These are phyloP conservation scores for Andrena bucephala DNA, from an alignment of 2,888 invertebrate genomes.

Conservation along the genomic window DNA sequence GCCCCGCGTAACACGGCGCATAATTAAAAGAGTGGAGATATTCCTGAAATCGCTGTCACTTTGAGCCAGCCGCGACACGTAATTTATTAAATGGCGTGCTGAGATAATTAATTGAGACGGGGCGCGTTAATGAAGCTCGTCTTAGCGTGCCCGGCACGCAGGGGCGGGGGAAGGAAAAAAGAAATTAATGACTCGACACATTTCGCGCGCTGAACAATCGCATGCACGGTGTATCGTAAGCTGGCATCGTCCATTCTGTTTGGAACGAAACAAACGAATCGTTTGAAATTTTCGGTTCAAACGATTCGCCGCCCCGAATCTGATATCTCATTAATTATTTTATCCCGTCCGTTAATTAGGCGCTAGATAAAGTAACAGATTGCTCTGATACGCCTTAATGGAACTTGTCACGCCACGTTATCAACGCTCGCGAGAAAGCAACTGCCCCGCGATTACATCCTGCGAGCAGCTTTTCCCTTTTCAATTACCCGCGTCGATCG, in stretches of 20 bases:
- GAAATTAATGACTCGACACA: conserved; percentile 21
- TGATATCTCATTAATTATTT: conserved; percentile 16
- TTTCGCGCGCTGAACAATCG: conserved; percentile 3
- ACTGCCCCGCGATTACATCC: not conserved
- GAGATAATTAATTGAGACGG: conserved; percentile 37
- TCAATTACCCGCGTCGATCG: not conserved
- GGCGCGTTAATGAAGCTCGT: conserved; percentile 18
- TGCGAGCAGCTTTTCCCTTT: not conserved
- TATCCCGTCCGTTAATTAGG: conserved; percentile 18
- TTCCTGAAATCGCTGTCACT: not conserved
- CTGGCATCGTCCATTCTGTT: not conserved
- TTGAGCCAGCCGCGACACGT: not conserved
- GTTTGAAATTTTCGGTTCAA: not conserved
- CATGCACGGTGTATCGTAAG: not conserved
- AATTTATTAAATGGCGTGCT: conserved; percentile 2
- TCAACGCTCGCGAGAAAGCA: not conserved
- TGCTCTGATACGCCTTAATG: conserved; percentile 26
- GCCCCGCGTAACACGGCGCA: not conserved
- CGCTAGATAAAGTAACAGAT: conserved; percentile 27
- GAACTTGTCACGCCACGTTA: conserved; percentile 24
- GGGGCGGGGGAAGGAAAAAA: not conserved
- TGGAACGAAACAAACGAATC: not conserved
- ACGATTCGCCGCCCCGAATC: conserved; percentile 7
- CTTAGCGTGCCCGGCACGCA: not conserved
- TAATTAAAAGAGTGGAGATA: not conserved